Evolutionary conservation across 2,113 vertebrate genomes (phyloP), one percentile per base, ranked within the genome.

Genomic region (Larimichthys crocea): DNA sequence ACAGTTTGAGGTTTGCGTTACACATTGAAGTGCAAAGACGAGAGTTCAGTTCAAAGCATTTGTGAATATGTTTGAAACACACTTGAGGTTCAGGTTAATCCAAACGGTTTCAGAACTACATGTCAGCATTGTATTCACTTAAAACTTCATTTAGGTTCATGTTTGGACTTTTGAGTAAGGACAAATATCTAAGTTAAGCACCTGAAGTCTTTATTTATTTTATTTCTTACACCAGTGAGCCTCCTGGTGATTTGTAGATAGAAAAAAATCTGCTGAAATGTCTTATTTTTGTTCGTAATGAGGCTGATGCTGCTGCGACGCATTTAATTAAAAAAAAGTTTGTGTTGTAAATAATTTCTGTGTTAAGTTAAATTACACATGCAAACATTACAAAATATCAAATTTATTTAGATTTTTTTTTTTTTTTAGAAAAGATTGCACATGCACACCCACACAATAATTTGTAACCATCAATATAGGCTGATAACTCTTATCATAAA

Each of bases 361-460:
- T 46, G 15, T 67, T 17, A 29, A 59, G 22, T 59, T 40, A 57
- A 86, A 60, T 75, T 29, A 88, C 55, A 80, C 74, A 74, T 66
- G 19, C 53, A 82, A 87, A 82, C 79, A 76, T 94, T 97, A 97
- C 82, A 99, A 99, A 99, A 98, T 97, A 98, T 96, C 95, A 98
- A 97, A 97, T 96, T 90, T 97, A 98, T 99, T 99, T 95, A 94
- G 94, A 95, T 92, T 12, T 44, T 8, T 31, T 76, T 56, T 74
- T 64, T 82, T 82, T 76, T 83, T 69, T 82, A 97, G 96, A 97
- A 98, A 94, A 94, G 94, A 94, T 95, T 96, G 95, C 96, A 97
- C 98, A 97, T 97, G 97, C 98, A 97, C 96, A 97, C 96, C 92
- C 96, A 95, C 97, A 97, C 97, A 96, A 92, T 95, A 90, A 95